Evolutionary conservation across 92 coral and sea anemone species (phyloP).

Genomic region (Plumapathes pennacea): DNA sequence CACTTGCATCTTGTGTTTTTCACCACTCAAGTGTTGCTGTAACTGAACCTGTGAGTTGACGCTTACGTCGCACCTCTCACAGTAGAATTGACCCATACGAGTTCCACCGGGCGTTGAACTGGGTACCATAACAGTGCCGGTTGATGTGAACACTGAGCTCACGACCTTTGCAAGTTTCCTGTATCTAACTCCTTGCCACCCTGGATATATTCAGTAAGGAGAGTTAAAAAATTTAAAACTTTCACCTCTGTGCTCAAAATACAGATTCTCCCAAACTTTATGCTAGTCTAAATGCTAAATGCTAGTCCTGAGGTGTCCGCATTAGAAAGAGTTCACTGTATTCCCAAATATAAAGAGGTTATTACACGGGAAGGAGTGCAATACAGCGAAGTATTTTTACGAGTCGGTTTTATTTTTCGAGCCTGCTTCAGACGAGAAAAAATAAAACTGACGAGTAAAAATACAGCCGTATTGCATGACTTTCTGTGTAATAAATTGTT

Average conservation of each 20-base stretch:
- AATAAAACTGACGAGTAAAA: too few relatives aligned
- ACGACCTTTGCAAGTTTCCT: slow-evolving; percentile 64
- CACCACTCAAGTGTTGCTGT: slow-evolving; percentile 72
- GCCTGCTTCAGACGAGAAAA: too few relatives aligned
- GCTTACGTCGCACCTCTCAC: slow-evolving; percentile 57
- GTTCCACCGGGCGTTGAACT: slow-evolving; percentile 44
- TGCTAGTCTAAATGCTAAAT: too few relatives aligned
- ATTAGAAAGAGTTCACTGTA: too few relatives aligned
- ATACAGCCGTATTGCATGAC: too few relatives aligned
- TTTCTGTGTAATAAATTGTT: too few relatives aligned
- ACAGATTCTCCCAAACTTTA: too few relatives aligned
- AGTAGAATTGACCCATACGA: slow-evolving; percentile 64
- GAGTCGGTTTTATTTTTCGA: too few relatives aligned
- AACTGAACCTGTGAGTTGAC: slow-evolving; percentile 75
- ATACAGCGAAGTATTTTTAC: too few relatives aligned
- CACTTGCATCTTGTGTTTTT: slow-evolving; percentile 83
- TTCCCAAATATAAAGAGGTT: too few relatives aligned
- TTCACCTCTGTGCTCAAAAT: background rate
- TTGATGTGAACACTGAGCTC: slow-evolving; percentile 25
- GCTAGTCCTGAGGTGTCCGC: too few relatives aligned
- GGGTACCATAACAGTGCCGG: slow-evolving; percentile 3
- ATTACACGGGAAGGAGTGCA: too few relatives aligned
- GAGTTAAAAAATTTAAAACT: background rate
- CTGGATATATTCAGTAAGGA: background rate
- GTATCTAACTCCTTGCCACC: slow-evolving; percentile 73